phyloP scores from a whole-genome alignment of 2,888 invertebrate species.

The Philopedon plagiatum region DNA sequence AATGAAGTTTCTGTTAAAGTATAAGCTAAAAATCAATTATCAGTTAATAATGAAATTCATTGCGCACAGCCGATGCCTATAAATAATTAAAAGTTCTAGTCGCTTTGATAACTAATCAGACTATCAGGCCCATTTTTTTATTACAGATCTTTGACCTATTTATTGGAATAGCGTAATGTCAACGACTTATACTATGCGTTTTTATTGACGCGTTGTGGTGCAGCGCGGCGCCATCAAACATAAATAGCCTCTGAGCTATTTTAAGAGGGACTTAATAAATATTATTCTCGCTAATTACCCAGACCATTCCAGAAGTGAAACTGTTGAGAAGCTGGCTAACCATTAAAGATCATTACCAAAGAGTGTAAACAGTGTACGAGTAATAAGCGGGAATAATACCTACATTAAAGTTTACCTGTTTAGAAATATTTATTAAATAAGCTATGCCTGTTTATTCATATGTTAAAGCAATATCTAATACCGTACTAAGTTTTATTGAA shows the following conservation, averaged over 20 bases:
- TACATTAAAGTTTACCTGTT: too few species aligned
- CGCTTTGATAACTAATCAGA: background rate
- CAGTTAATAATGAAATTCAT: too few species aligned
- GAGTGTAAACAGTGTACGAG: background rate
- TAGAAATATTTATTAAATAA: too few species aligned
- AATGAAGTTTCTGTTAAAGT: too few species aligned
- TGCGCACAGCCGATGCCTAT: too few species aligned
- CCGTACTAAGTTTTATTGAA: too few species aligned
- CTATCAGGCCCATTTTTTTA: background rate
- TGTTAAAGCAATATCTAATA: too few species aligned
- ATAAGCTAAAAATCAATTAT: too few species aligned
- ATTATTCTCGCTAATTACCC: conserved; percentile 34
- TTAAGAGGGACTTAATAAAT: conserved; percentile 27
- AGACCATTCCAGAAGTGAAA: conserved; percentile 24
- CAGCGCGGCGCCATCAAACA: conserved; percentile 21
- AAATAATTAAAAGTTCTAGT: too few species aligned
- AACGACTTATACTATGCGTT: conserved; percentile 17
- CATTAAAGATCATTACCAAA: background rate
- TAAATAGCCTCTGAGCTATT: conserved; percentile 27
- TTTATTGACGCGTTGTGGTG: background rate
- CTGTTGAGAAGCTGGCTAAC: conserved; percentile 11
- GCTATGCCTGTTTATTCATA: too few species aligned
- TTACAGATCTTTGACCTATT: background rate
- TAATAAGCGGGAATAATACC: too few species aligned
- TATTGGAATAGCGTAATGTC: conserved; percentile 22